Evolutionary conservation across 2,113 vertebrate genomes (phyloP).

Genomic region (Malurus alboscapulatus): DNA sequence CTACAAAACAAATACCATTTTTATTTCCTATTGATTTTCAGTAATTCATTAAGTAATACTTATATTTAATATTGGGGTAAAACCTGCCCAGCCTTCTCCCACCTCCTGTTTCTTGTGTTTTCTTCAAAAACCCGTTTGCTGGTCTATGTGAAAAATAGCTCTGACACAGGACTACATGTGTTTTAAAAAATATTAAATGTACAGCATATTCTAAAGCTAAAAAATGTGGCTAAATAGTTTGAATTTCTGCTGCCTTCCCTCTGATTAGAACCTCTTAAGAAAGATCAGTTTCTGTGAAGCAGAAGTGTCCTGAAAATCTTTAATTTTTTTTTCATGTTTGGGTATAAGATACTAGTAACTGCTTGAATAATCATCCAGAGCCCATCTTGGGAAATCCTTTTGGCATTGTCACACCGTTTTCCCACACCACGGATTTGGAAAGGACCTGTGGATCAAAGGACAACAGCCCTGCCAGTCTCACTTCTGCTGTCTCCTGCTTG

Average conservation of each 20-base stretch:
- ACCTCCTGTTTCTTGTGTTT: not conserved
- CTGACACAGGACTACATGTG: fast-evolving
- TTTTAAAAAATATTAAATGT: not conserved
- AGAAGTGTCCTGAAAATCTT: not conserved
- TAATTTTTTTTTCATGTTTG: not conserved
- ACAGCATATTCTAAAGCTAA: conserved; percentile 14
- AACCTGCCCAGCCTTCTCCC: not conserved
- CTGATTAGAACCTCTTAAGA: not conserved
- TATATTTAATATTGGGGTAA: not conserved
- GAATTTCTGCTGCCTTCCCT: not conserved
- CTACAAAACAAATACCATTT: not conserved
- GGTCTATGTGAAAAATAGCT: not conserved
- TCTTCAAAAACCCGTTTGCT: not conserved
- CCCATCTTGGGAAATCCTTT: not conserved
- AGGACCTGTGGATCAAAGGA: not conserved
- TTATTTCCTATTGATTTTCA: not conserved
- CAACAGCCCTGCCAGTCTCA: not conserved
- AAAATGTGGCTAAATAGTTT: not conserved
- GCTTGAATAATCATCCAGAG: not conserved
- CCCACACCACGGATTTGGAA: not conserved
- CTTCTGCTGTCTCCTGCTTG: not conserved
- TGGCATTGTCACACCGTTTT: not conserved
- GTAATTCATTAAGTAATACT: not conserved
- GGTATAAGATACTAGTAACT: not conserved
- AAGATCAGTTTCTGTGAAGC: not conserved